Percentiles rank a stretch among this genome's conserved stretches.
These are phyloP conservation scores for Elegia similella DNA, from an alignment of 2,888 invertebrate genomes.

Conservation along the genomic window DNA sequence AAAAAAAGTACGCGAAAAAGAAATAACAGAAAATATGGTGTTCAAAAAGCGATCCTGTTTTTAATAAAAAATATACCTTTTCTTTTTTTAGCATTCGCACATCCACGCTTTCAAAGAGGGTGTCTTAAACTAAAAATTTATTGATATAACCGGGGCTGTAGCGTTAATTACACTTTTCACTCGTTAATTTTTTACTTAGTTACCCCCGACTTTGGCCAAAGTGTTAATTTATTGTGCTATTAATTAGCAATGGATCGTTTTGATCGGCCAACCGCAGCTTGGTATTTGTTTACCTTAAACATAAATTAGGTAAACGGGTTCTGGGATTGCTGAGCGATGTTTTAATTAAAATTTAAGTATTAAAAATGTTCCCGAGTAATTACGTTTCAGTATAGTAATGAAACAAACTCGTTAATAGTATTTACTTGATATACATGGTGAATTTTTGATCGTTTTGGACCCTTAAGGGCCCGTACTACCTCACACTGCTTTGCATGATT, in stretches of 20 bases:
- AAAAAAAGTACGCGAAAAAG: no score
- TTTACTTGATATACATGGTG: no score
- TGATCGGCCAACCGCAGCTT: constrained; percentile 47
- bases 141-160: constrained; percentile 66
- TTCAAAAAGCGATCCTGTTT: no score
- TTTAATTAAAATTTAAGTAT: no score
- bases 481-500: no score
- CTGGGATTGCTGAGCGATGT: not conserved
- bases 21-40: no score
- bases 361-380: no score
- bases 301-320: not conserved
- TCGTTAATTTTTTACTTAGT: constrained; percentile 71
- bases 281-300: constrained; percentile 25
- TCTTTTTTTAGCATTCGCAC: constrained; percentile 24
- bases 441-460: no score
- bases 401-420: no score
- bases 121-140: constrained; percentile 76
- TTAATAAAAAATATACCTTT: not conserved
- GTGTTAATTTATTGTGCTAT: constrained; percentile 64
- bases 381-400: no score
- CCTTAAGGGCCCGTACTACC: no score
- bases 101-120: constrained; percentile 50
- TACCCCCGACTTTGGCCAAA: constrained; percentile 55
- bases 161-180: constrained; percentile 76
- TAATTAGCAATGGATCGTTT: constrained; percentile 71